A percentile compares a stretch with the other conserved stretches of the same genome.
These are phyloP conservation scores for Enteromius argenteus DNA, from an alignment of 2,797 vertebrate species.

Conservation along the genomic window DNA sequence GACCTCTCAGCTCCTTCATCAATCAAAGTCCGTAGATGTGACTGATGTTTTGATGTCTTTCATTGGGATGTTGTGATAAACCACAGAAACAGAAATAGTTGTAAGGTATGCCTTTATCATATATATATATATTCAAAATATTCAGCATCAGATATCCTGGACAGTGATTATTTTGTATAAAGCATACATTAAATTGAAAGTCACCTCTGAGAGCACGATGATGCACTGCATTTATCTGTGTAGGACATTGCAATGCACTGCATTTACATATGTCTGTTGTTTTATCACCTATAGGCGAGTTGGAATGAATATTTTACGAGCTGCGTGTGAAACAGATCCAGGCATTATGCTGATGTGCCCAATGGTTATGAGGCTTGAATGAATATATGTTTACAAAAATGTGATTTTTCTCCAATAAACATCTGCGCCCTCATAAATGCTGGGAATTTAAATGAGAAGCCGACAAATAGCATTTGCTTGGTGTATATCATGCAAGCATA, in stretches of 20 bases:
- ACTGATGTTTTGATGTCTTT: constrained; percentile 69
- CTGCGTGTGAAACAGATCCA: constrained; percentile 4
- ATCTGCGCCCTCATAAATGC: constrained; percentile 17
- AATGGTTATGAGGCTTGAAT: constrained; percentile 24
- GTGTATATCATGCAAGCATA: not conserved
- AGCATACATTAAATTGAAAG: constrained; percentile 43
- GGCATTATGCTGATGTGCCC: constrained; percentile 31
- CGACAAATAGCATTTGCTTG: constrained; percentile 15
- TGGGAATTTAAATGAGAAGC: constrained; percentile 20
- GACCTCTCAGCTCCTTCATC: constrained; percentile 70
- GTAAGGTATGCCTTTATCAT: constrained; percentile 54
- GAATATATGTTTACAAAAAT: constrained; percentile 24
- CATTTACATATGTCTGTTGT: constrained; percentile 49
- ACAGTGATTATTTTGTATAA: constrained; percentile 18
- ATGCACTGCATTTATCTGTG: constrained; percentile 36
- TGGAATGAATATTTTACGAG: constrained; percentile 37
- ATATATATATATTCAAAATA: constrained; percentile 27
- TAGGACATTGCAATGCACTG: constrained; percentile 44
- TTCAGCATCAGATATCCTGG: constrained; percentile 31
- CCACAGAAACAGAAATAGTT: constrained; percentile 67
- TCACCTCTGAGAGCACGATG: constrained; percentile 24
- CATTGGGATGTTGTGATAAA: constrained; percentile 71
- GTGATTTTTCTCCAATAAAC: constrained; percentile 23
- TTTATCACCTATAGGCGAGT: constrained; percentile 49
- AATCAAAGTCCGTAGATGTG: constrained; percentile 66